Evolutionary conservation across 2,797 vertebrate genomes (phyloP).

Genomic region (Sandelia bainsii): DNA sequence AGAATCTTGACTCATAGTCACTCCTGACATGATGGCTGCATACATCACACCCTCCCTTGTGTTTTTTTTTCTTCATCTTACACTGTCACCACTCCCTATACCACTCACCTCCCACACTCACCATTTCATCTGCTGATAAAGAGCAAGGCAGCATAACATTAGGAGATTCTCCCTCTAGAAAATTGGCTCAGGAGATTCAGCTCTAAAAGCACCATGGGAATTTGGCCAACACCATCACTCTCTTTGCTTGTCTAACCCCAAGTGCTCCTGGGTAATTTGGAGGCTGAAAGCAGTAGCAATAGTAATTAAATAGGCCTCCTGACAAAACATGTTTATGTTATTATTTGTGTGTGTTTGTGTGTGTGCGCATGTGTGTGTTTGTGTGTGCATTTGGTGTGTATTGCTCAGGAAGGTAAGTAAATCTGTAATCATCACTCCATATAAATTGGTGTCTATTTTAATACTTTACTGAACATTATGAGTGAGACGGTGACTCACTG

Average conservation of each 20-base stretch:
- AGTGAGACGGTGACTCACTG: slow-evolving; percentile 32
- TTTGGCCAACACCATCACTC: slow-evolving; percentile 70
- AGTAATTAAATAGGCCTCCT: slow-evolving; percentile 83
- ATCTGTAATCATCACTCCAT: slow-evolving; percentile 61
- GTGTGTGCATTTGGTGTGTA: background rate
- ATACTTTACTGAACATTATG: slow-evolving; percentile 27
- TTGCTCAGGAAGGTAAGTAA: slow-evolving; percentile 43
- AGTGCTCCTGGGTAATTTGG: slow-evolving; percentile 78
- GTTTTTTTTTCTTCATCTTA: slow-evolving; percentile 35
- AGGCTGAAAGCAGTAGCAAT: slow-evolving; percentile 71
- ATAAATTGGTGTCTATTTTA: slow-evolving; percentile 34
- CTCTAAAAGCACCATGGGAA: slow-evolving; percentile 74
- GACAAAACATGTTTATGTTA: slow-evolving; percentile 69
- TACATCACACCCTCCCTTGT: slow-evolving; percentile 67
- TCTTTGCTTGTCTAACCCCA: slow-evolving; percentile 66
- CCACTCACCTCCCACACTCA: slow-evolving; percentile 1
- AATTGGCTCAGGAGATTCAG: slow-evolving; percentile 65
- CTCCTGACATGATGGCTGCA: slow-evolving; percentile 64
- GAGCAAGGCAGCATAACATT: slow-evolving; percentile 33
- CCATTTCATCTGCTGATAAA: slow-evolving; percentile 37
- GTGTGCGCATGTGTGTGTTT: slow-evolving; percentile 17
- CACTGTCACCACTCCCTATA: slow-evolving; percentile 31
- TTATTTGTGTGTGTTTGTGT: slow-evolving; percentile 36
- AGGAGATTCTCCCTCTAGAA: slow-evolving; percentile 59
- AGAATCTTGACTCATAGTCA: slow-evolving; percentile 65